Conservation (phyloP, 2,113 vertebrate species). For the Dinomys branickii region DNA sequence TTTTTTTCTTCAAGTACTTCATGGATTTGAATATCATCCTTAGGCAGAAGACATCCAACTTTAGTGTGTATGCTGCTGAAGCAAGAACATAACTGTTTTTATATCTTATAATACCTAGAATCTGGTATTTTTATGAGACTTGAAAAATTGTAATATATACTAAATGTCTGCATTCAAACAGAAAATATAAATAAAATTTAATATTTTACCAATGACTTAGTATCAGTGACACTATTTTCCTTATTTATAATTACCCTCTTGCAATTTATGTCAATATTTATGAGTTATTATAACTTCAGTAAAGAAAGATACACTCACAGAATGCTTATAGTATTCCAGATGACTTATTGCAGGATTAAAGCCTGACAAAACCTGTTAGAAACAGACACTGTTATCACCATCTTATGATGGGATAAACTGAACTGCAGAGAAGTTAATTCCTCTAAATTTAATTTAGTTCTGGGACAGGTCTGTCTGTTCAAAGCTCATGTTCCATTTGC, state of each 20-base stretch:
- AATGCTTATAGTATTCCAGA: neutral
- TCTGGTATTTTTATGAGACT: neutral
- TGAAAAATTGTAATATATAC: neutral
- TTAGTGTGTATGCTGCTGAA: neutral
- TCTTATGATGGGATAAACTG: neutral
- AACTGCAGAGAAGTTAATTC: slow-evolving; percentile 8
- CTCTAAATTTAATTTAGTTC: neutral
- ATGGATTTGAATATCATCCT: neutral
- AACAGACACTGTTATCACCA: neutral
- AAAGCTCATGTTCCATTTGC: neutral
- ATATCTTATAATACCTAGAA: neutral
- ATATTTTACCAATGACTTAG: neutral
- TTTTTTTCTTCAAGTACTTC: neutral
- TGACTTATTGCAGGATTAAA: neutral
- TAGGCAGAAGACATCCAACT: neutral
- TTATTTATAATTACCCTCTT: neutral
- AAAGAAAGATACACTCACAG: neutral
- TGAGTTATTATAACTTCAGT: slow-evolving; percentile 8
- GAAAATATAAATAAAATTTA: neutral
- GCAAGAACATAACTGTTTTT: neutral
- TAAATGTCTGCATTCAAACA: neutral
- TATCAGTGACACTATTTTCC: neutral
- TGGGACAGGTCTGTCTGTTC: neutral
- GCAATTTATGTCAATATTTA: neutral
- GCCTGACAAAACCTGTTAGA: neutral